phyloP scores from a whole-genome alignment of 2,797 vertebrate species.

The Margarornis squamiger region DNA sequence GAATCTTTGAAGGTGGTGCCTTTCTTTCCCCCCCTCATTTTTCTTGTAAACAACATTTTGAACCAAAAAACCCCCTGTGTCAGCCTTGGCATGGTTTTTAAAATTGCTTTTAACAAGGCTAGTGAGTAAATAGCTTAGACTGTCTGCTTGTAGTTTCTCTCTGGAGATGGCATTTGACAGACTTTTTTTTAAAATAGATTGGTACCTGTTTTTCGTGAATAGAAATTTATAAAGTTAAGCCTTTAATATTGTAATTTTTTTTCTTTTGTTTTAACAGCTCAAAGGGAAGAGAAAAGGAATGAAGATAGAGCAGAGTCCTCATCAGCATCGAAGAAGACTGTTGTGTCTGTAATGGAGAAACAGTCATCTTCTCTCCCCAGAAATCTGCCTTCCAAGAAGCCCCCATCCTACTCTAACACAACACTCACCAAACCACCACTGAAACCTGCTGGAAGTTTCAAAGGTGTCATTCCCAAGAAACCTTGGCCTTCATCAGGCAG shows the following conservation, averaged over 20 bases:
- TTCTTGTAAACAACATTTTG: background rate
- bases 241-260: background rate
- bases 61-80: background rate
- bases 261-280: conserved; percentile 72
- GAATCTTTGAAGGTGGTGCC: conserved; percentile 67
- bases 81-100: background rate
- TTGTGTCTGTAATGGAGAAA: conserved; percentile 34
- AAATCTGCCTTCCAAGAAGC: conserved; percentile 77
- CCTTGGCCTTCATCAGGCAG: conserved; percentile 42
- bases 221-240: background rate
- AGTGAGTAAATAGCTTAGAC: background rate
- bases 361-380: conserved; percentile 57
- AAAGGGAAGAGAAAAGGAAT: conserved; percentile 71
- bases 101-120: background rate
- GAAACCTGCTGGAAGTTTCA: conserved; percentile 65
- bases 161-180: background rate
- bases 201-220: background rate
- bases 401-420: conserved; percentile 37
- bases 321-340: conserved; percentile 45
- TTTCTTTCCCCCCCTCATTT: background rate
- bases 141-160: background rate
- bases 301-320: conserved; percentile 58
- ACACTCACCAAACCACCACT: conserved; percentile 70
- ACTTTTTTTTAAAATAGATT: background rate
- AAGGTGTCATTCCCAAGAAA: conserved; percentile 70